These are phyloP conservation scores for Mastomys coucha DNA, from an alignment of 2,113 vertebrate species.

Conservation along the genomic window DNA sequence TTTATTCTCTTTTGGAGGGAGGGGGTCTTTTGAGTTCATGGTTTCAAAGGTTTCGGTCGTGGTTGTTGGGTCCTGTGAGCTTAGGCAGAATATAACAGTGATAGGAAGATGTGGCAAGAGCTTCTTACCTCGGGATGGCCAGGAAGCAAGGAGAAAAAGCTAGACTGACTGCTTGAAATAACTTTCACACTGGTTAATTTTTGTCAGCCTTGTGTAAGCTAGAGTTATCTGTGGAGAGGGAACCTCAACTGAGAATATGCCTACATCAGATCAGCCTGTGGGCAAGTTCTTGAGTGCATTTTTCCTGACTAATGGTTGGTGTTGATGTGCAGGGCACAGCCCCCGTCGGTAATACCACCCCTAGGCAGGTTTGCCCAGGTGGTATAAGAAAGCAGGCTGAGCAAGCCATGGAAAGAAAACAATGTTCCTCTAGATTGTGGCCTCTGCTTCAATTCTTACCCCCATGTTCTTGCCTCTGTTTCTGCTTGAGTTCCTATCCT, in stretches of 20 bases:
- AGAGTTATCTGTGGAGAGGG: neutral
- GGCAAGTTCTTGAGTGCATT: neutral
- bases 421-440: neutral
- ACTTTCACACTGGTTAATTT: neutral
- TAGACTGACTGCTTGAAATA: neutral
- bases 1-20: neutral
- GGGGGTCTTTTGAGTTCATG: neutral
- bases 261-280: neutral
- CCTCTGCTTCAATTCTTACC: neutral
- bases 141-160: neutral
- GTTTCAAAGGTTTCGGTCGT: neutral
- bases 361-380: neutral
- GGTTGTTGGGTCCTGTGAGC: neutral
- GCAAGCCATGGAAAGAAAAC: neutral
- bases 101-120: neutral
- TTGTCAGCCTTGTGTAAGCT: neutral
- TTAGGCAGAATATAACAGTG: neutral
- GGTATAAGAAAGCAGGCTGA: neutral
- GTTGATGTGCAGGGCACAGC: neutral
- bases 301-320: neutral
- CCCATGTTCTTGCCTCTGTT: neutral
- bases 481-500: neutral
- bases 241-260: neutral
- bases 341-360: neutral
- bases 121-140: neutral